Evolutionary conservation across 2,797 vertebrate genomes (phyloP).

Genomic region (Hyperoplus immaculatus): DNA sequence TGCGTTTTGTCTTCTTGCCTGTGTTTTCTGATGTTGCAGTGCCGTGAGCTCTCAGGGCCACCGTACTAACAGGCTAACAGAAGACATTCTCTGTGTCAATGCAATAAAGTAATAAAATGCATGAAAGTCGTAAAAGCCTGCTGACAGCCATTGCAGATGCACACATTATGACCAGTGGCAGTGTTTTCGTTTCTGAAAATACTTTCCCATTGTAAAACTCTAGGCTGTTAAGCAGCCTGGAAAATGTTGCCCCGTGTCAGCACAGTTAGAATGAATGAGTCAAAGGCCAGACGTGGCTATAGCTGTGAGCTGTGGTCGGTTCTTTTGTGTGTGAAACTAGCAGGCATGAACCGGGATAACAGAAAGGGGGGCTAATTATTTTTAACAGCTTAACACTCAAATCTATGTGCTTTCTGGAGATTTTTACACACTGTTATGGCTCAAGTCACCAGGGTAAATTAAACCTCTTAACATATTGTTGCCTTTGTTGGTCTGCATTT

Average conservation of each 20-base stretch:
- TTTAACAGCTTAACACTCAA: slow-evolving; percentile 91
- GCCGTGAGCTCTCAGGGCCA: no score
- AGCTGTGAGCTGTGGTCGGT: slow-evolving; percentile 44
- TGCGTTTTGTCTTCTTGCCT: no score
- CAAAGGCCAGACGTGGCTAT: slow-evolving; percentile 52
- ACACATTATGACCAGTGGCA: slow-evolving; percentile 59
- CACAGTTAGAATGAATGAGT: slow-evolving; percentile 60
- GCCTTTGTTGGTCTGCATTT: slow-evolving; percentile 87
- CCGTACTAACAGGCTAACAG: no score
- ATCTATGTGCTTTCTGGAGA: slow-evolving; percentile 86
- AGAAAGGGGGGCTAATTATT: slow-evolving; percentile 87
- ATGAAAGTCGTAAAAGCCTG: slow-evolving; percentile 38
- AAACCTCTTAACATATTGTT: slow-evolving; percentile 84
- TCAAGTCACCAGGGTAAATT: slow-evolving; percentile 82
- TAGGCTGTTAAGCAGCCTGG: slow-evolving; percentile 67
- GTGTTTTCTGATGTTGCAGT: no score
- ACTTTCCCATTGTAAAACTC: slow-evolving; percentile 75
- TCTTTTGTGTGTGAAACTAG: slow-evolving; percentile 55
- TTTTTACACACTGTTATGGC: slow-evolving; percentile 82
- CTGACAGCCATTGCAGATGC: slow-evolving; percentile 56
- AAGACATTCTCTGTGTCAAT: neutral
- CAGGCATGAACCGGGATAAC: slow-evolving; percentile 55
- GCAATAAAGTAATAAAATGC: neutral
- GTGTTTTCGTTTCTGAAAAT: slow-evolving; percentile 65
- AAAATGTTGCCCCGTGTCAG: slow-evolving; percentile 70